Conservation (phyloP, 2,113 vertebrate genomes). For the Danio rerio region GRCz12tu NC_133177.1:13417001-13417500, state of each 20-base stretch:
- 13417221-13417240: background rate
- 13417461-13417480: conserved; percentile 65
- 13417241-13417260: too few relatives aligned
- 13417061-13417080: conserved; percentile 85
- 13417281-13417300: background rate
- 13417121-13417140: background rate
- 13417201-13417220: conserved; percentile 4
- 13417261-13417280: background rate
- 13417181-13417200: background rate
- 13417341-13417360: conserved; percentile 79
- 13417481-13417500: conserved; percentile 11
- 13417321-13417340: conserved; percentile 48
- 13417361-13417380: conserved; percentile 91
- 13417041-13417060: conserved; percentile 75
- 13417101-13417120: conserved; percentile 14
- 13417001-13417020: conserved; percentile 82
- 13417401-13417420: conserved; percentile 98
- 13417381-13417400: conserved; percentile 93
- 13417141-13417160: background rate
- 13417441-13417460: conserved; percentile 91
- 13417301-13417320: background rate
- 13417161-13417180: conserved; percentile 15
- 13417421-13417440: conserved; percentile 89
- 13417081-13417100: conserved; percentile 33
- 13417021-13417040: conserved; percentile 83